phyloP scores from a whole-genome alignment of 2,797 vertebrate species.

The Enteromius viviparus region DNA sequence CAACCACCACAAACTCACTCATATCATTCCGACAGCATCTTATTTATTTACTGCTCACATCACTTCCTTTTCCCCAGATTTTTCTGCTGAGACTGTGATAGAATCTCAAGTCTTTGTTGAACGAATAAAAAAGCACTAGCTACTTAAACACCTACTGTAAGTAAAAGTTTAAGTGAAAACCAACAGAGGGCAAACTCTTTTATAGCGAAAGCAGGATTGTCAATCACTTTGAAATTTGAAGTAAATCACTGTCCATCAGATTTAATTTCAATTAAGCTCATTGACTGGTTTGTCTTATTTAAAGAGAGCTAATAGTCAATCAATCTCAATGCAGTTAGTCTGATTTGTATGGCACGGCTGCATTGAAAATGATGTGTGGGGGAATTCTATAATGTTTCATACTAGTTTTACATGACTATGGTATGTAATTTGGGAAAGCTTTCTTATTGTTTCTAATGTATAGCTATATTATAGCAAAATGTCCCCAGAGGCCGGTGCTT shows the following conservation, averaged over 20 bases:
- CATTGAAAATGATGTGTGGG: background rate
- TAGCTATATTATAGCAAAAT: background rate
- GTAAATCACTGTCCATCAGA: slow-evolving; percentile 28
- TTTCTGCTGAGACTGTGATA: background rate
- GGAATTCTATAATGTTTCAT: background rate
- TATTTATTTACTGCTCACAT: background rate
- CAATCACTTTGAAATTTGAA: slow-evolving; percentile 37
- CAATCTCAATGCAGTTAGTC: slow-evolving; percentile 5
- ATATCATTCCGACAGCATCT: background rate
- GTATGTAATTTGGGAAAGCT: background rate
- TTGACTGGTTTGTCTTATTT: slow-evolving; percentile 40
- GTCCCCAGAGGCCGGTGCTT: background rate
- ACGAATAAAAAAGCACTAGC: background rate
- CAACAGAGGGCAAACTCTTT: background rate
- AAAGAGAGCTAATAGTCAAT: slow-evolving; percentile 9
- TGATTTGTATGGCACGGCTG: background rate
- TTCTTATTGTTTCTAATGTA: too few species aligned
- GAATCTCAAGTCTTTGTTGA: background rate
- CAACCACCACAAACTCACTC: background rate
- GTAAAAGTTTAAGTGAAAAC: background rate
- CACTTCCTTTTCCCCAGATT: background rate
- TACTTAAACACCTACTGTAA: background rate
- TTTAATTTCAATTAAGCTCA: slow-evolving; percentile 35
- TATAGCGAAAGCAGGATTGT: background rate
- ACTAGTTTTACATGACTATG: background rate